Evolutionary conservation across 2,888 invertebrate genomes (phyloP), one percentile per base, ranked within the genome.

Genomic region (Amiota mariae): DNA sequence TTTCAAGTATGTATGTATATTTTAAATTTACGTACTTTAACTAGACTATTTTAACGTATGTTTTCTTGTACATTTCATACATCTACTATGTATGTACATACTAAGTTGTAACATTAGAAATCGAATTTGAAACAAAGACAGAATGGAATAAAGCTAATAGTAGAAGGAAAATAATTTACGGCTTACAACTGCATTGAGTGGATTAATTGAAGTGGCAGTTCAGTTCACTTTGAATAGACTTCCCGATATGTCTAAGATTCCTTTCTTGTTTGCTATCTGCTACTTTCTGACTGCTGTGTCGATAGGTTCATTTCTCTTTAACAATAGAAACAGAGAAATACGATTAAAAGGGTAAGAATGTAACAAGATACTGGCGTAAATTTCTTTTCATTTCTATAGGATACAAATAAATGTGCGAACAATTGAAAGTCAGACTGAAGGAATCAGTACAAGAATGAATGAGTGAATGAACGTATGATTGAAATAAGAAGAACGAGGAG

Each of bases 271-370:
- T 36, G n/a, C 49, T 67, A n/a, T 67, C 54, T 15, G 8, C 15
- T 24, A 48, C 18, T 54, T 36, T 36, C 8, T 36, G 2, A 36
- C 36, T 36, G 6, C 6, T 36, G 6, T 36, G 2, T 6, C 36
- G 6, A 36, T 36, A 36, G 36, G 36, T 36, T 36, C 4, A 36
- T 36, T 6, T 36, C 36, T 36, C 36, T 36, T 36, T 36, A 36
- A 6, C 2, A 2, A 6, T 6, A 36, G 36, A 66, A n/a, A 24
- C 57, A 61, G 15, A 51, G n/a, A 54, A 64, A 73, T 66, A 57
- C 36, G 64, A 64, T 66, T 73, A 73, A 63, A 71, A 57, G 47
- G 15, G 61, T 18, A 48, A 48, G 12, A 74, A 74, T 70, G 73
- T 70, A 75, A 70, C 20, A 59, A 11, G 59, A 66, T 12, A 18